Percentiles rank a stretch among this genome's conserved stretches.
Conservation (phyloP, 2,113 vertebrate species). For the Atrichornis clamosus region DNA sequence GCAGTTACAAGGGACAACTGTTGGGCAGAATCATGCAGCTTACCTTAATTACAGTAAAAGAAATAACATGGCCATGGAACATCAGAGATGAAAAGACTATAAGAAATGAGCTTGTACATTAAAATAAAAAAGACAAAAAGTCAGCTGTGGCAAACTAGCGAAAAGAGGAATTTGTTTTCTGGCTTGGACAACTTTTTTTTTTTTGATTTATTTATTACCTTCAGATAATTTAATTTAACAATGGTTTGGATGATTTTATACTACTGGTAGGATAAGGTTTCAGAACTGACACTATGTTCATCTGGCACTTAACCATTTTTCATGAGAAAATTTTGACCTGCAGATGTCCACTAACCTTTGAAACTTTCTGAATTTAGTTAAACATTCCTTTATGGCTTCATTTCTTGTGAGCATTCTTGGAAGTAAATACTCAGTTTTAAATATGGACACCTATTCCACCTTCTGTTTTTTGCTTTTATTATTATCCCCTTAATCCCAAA, state of each 20-base stretch:
- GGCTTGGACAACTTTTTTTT: neutral
- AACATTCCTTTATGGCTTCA: neutral
- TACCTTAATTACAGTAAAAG: neutral
- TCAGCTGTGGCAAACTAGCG: neutral
- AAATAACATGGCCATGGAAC: neutral
- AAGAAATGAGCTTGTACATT: neutral
- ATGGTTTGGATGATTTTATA: neutral
- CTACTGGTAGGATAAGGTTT: neutral
- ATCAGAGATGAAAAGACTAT: neutral
- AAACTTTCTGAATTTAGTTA: neutral
- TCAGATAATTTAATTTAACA: neutral
- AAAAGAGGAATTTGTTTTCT: neutral
- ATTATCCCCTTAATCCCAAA: neutral
- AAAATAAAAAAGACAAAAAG: neutral
- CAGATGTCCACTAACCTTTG: neutral
- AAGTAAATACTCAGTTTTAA: neutral
- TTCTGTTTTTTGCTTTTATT: neutral
- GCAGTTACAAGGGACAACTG: neutral
- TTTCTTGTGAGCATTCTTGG: neutral
- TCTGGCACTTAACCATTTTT: neutral
- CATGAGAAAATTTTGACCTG: neutral
- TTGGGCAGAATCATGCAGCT: neutral
- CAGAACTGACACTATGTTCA: neutral
- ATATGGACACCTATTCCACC: neutral
- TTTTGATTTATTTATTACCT: neutral